Base-by-base conservation (phyloP, 2,113 vertebrate species). In the Pampusana beccarii region DNA sequence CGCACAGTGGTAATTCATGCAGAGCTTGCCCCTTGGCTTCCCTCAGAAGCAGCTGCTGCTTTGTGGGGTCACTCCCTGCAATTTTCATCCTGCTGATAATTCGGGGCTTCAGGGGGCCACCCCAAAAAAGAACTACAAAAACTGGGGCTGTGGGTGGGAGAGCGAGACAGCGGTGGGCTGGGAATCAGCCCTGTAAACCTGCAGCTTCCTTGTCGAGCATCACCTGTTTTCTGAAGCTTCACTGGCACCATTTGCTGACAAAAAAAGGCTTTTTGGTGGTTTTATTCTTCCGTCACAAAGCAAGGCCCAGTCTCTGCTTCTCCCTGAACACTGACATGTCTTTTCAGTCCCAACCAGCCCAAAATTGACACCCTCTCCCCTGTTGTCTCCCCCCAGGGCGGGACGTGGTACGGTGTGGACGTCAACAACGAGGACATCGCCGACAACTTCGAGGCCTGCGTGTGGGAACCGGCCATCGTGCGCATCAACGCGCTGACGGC, bases 371-470 rank as follows among this genome's bases (percentile, higher is more conserved):
- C 14, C 46, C 20, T 44, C 10, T 48, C 21, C 33, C 38, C 29
- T n/a, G 3, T 42, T 25, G 46, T 36, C 9, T 75, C 14, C 40
- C 86, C 56, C 0, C 96, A 99, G 99, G 99, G 99, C 0, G 99
- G 99, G 6, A 98, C 97, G 98, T 99, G 99, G 99, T 99, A 98
- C 5, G 99, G 99, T 0, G 99, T 99, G 69, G 99, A 99, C 6
- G 98, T 99, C 51, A 99, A 98, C 98, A 99, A 98, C 3, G 99
- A 99, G 95, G 99, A 99, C 97, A 99, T 99, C 2, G 98, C 99
- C 0, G 99, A 99, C 93, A 99, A 99, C 97, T 99, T 99, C 1
- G 53, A 77, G 9, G 98, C 98, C 7, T 99, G 98, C 0, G 99
- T 99, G 25, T 99, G 99, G 99, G 99, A 99, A 86, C 99, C 99